Evolutionary conservation across 2,888 invertebrate species (phyloP).

Genomic region (Liodrosophila aerea): DNA sequence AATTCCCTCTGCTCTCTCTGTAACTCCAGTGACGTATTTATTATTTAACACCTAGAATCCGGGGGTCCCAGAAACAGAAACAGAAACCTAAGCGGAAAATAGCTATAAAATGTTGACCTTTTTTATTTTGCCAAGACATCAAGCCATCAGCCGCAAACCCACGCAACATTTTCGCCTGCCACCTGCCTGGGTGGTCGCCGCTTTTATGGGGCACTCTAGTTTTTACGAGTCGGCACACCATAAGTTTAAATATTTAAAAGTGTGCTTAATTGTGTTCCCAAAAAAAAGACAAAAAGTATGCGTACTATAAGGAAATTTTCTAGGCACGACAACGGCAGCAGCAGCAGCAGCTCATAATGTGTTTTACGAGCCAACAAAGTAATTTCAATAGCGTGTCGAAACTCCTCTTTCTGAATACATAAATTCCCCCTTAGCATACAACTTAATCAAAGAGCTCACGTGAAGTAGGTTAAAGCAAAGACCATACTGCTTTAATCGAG

Average conservation of each 20-base stretch:
- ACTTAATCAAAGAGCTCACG: no score
- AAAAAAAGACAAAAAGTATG: slow-evolving; percentile 25
- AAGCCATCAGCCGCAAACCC: not conserved
- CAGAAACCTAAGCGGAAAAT: slow-evolving; percentile 52
- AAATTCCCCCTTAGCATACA: no score
- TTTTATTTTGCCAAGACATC: slow-evolving; percentile 39
- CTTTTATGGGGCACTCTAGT: slow-evolving; percentile 60
- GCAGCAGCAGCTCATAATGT: slow-evolving; percentile 49
- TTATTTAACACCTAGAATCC: slow-evolving; percentile 68
- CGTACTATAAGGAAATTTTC: slow-evolving; percentile 31
- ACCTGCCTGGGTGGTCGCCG: slow-evolving; percentile 52
- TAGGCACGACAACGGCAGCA: slow-evolving; percentile 22
- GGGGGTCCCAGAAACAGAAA: slow-evolving; percentile 8
- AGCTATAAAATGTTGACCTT: slow-evolving; percentile 69
- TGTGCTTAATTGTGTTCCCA: slow-evolving; percentile 67
- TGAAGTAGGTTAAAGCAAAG: no score
- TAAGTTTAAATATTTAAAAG: slow-evolving; percentile 72
- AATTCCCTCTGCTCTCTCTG: slow-evolving; percentile 40
- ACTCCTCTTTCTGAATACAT: no score
- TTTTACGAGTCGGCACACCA: slow-evolving; percentile 65
- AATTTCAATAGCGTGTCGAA: slow-evolving; percentile 25
- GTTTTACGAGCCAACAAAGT: slow-evolving; percentile 16
- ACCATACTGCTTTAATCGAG: no score
- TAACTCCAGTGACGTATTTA: slow-evolving; percentile 53
- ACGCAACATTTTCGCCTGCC: not conserved